phyloP scores from a whole-genome alignment of 2,888 invertebrate species.

The Nebria salina region DNA sequence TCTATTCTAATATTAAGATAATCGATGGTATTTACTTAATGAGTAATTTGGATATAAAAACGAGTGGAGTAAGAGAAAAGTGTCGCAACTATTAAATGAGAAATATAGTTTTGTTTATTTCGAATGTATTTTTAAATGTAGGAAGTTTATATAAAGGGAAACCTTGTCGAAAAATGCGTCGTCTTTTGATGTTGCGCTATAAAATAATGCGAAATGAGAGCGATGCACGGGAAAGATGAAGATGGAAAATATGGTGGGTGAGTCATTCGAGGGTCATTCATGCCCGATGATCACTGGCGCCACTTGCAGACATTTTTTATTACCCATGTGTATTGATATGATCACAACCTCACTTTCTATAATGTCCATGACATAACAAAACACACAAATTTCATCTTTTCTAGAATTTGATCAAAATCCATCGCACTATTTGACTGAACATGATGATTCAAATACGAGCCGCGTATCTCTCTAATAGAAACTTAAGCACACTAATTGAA shows the following conservation, averaged over 20 bases:
- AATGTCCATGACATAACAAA: slow-evolving; percentile 8
- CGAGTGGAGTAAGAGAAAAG: not conserved
- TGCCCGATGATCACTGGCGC: not conserved
- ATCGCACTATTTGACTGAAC: not conserved
- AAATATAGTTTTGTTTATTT: not conserved
- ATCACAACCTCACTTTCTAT: slow-evolving; percentile 2
- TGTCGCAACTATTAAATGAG: not conserved
- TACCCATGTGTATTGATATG: not conserved
- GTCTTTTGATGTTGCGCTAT: not conserved
- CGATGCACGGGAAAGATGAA: not conserved
- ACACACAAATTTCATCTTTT: not conserved
- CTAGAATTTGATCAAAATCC: not conserved
- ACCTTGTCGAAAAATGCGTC: not conserved
- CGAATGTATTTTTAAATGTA: not conserved
- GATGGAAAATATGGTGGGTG: not conserved
- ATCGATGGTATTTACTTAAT: no score
- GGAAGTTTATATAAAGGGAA: not conserved
- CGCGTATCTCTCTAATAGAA: not conserved
- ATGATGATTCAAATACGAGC: no score
- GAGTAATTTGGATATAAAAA: no score
- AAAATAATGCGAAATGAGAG: no score
- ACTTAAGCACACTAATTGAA: not conserved
- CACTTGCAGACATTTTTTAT: slow-evolving; percentile 13
- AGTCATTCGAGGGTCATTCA: not conserved
- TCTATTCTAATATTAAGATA: no score